A percentile compares a stretch with the other conserved stretches of the same genome.
Evolutionary conservation across 2,888 invertebrate species (phyloP).

Genomic region (Drosophila mulleri): DNA sequence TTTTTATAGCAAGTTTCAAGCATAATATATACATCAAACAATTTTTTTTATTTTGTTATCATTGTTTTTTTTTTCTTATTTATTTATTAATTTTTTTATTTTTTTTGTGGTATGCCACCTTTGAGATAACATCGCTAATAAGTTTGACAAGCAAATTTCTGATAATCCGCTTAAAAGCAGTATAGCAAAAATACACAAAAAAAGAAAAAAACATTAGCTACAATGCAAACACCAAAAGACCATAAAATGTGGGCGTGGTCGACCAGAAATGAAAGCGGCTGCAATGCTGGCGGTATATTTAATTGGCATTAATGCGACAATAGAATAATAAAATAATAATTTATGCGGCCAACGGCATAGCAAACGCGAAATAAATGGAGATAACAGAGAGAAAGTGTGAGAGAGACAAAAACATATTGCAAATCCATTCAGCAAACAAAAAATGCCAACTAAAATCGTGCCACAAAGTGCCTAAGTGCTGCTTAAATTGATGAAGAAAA

Average conservation of each 20-base stretch:
- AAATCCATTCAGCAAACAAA: slow-evolving; percentile 56
- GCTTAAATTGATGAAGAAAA: slow-evolving; percentile 12
- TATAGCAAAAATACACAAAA: neutral
- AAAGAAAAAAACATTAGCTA: slow-evolving; percentile 2
- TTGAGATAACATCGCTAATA: slow-evolving; percentile 27
- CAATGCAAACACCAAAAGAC: slow-evolving; percentile 14
- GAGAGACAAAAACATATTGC: neutral
- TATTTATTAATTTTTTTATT: neutral
- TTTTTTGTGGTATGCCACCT: slow-evolving; percentile 20
- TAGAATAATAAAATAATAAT: slow-evolving; percentile 67
- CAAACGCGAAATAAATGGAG: slow-evolving; percentile 41
- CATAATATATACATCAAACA: no score
- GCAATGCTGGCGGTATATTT: slow-evolving; percentile 26
- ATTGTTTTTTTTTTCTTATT: no score
- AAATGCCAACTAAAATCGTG: slow-evolving; percentile 41
- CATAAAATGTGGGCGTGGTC: slow-evolving; percentile 21
- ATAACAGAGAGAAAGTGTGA: slow-evolving; percentile 2
- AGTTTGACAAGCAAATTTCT: slow-evolving; percentile 43
- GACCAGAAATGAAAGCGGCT: slow-evolving; percentile 11
- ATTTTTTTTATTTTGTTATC: no score
- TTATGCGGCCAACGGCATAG: slow-evolving; percentile 60
- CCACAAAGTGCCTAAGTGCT: slow-evolving; percentile 10
- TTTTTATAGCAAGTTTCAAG: no score
- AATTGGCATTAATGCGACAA: slow-evolving; percentile 54
- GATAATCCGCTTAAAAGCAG: slow-evolving; percentile 50